Evolutionary conservation across 2,113 vertebrate species (phyloP).

Genomic region (Hippocampus mohnikei): DNA sequence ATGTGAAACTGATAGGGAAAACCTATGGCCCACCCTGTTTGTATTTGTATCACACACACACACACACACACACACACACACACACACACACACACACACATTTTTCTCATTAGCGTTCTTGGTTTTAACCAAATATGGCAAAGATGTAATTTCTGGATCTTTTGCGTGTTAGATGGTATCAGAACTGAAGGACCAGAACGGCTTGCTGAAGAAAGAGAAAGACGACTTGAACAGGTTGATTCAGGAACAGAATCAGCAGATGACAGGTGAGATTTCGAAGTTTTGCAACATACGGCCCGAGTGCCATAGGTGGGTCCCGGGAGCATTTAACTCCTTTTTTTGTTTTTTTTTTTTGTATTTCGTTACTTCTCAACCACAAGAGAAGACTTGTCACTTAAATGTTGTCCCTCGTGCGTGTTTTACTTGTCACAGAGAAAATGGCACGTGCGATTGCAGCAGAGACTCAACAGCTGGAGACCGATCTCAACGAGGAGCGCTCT

Average conservation of each 20-base stretch:
- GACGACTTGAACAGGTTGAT: conserved; percentile 87
- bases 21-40: too few species aligned
- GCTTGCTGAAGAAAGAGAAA: conserved; percentile 88
- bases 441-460: conserved; percentile 83
- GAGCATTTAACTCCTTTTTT: not conserved
- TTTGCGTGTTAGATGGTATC: conserved; percentile 78
- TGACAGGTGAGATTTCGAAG: conserved; percentile 77
- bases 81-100: too few species aligned
- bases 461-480: conserved; percentile 89
- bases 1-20: too few species aligned
- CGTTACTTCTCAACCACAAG: not conserved
- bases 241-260: conserved; percentile 88
- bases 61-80: too few species aligned
- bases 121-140: not conserved
- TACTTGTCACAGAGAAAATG: conserved; percentile 81
- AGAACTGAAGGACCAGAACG: conserved; percentile 90
- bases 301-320: not conserved
- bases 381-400: not conserved
- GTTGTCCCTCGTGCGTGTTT: not conserved
- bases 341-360: not conserved
- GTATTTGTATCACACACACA: too few species aligned
- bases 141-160: not conserved
- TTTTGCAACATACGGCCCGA: not conserved
- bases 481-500: conserved; percentile 91
- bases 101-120: not conserved